Base-by-base conservation (phyloP, 2,888 invertebrate genomes). In the Sminthurinus aureus region DNA sequence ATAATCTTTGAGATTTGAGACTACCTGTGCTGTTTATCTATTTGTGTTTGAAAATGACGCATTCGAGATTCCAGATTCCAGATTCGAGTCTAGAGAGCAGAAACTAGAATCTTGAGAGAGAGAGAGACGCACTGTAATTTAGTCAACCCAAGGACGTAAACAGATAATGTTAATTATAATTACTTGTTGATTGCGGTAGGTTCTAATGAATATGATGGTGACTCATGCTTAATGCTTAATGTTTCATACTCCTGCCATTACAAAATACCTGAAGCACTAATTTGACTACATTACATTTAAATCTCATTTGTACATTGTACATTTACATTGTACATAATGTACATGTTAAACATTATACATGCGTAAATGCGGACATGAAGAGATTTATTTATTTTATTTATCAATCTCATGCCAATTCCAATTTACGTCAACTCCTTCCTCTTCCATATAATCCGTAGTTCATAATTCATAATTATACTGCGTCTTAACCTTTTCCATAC, bases 91-190 rank as follows among this genome's bases (percentile, higher is more conserved):
- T n/a, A n/a, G n/a, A n/a, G n/a, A n/a, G n/a, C n/a, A n/a, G n/a
- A n/a, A n/a, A n/a, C n/a, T n/a, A 20, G 22, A 71, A 71, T 38
- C 73, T 15, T 18, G 20, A n/a, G 22, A 15, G 13, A 15, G 9
- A 52, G 77, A 77, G 51, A 38, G 79, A 79, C 67, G 73, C 73
- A 64, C 22, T 22, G 13, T 81, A 81, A 81, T 81, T 81, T 81
- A 51, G 52, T 81, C 58, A 69, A 50, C 79, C 69, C 51, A 51
- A 52, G 58, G 80, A 69, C 51, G 73, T 73, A 69, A 81, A 73
- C 24, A 81, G 80, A 81, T 81, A 69, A 73, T 73, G 58, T 73
- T 81, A 81, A 81, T 81, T 81, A 73, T 81, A 81, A 81, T 81
- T 81, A 73, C 73, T 81, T 73, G 58, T 81, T 81, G 71, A 81